Conservation (phyloP, 2,113 vertebrate species). For the Nibea albiflora region DNA sequence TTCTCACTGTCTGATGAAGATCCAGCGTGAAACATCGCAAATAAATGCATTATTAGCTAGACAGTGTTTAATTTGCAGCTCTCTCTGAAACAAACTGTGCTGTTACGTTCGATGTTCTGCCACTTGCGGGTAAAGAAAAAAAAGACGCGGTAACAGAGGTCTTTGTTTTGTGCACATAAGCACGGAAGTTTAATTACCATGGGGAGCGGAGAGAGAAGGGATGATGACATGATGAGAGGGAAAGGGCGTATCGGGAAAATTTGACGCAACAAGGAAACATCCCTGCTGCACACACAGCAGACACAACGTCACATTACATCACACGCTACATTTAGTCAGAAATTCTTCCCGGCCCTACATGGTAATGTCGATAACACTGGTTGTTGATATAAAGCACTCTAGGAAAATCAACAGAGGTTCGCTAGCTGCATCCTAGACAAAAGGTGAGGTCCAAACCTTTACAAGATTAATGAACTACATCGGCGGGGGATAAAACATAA, state of each 20-base stretch:
- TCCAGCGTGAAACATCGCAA: too few relatives aligned
- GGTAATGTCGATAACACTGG: conserved; percentile 89
- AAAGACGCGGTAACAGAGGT: conserved; percentile 5
- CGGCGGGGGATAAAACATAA: conserved; percentile 67
- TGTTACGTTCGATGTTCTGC: not conserved
- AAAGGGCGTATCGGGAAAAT: conserved; percentile 52
- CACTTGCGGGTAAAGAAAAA: not conserved
- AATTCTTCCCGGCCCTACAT: conserved; percentile 90
- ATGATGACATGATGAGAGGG: conserved; percentile 61
- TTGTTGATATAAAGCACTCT: conserved; percentile 88
- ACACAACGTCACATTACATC: conserved; percentile 87
- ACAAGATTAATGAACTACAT: conserved; percentile 60
- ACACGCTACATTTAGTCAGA: conserved; percentile 89
- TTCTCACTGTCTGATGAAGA: too few relatives aligned
- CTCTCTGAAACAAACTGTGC: too few relatives aligned
- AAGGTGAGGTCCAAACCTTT: conserved; percentile 76
- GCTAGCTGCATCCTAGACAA: conserved; percentile 88
- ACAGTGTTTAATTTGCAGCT: too few relatives aligned
- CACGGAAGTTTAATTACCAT: conserved; percentile 88
- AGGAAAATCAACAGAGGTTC: conserved; percentile 89
- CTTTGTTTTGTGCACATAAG: conserved; percentile 74
- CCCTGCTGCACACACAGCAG: conserved; percentile 66
- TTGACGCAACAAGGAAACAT: conserved; percentile 74
- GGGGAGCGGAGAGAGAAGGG: conserved; percentile 86
- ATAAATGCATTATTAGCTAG: too few relatives aligned